A percentile compares a stretch with the other conserved stretches of the same genome.
Conservation (phyloP, 2,113 vertebrate genomes). For the Podarcis muralis region DNA sequence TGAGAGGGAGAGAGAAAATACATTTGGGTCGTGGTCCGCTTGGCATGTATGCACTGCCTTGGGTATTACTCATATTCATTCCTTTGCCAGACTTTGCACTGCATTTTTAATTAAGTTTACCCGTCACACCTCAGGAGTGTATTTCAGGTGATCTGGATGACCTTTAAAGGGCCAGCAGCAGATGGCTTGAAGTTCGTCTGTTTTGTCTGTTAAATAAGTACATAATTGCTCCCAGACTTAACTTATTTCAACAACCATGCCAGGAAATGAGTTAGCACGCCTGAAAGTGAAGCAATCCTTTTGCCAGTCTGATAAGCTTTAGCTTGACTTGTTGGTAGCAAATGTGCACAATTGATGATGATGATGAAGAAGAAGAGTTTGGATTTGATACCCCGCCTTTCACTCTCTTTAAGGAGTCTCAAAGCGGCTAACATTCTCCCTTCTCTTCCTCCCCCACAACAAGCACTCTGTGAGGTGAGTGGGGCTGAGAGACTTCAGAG, state of each 20-base stretch:
- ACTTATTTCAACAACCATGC: constrained; percentile 69
- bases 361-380: too few species aligned
- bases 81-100: constrained; percentile 45
- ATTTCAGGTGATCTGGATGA: constrained; percentile 68
- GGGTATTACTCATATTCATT: constrained; percentile 48
- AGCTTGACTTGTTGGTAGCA: constrained; percentile 62
- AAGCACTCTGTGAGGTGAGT: too few species aligned
- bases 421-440: too few species aligned
- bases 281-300: constrained; percentile 64
- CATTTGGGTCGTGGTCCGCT: constrained; percentile 42
- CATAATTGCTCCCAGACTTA: constrained; percentile 73
- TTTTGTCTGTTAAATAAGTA: constrained; percentile 74
- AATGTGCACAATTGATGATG: constrained; percentile 46
- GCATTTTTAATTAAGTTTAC: constrained; percentile 66
- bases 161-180: constrained; percentile 71
- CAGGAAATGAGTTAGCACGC: constrained; percentile 69
- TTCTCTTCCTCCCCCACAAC: too few species aligned
- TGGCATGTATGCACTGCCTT: constrained; percentile 48
- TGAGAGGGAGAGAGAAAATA: neutral
- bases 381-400: too few species aligned
- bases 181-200: constrained; percentile 63
- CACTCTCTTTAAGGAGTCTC: too few species aligned
- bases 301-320: constrained; percentile 68
- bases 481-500: too few species aligned
- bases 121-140: constrained; percentile 62